Evolutionary conservation across 2,888 invertebrate species (phyloP).

Genomic region (Ditula angustiorana): DNA sequence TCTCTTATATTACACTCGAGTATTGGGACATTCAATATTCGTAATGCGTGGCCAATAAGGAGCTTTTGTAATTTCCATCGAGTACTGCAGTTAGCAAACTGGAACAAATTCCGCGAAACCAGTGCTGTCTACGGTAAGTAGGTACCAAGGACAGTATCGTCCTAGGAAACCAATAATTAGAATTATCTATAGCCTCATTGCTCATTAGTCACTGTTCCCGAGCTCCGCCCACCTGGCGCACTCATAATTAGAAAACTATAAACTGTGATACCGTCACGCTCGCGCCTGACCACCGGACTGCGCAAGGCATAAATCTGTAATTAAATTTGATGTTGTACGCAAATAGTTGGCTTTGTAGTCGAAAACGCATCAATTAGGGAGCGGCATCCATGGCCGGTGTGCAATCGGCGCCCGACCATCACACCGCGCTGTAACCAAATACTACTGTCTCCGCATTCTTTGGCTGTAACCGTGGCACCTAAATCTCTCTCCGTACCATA

Average conservation of each 20-base stretch:
- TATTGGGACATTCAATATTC: neutral
- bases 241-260: constrained; percentile 11
- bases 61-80: too few species aligned
- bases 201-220: constrained; percentile 7
- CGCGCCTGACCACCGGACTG: constrained; percentile 11
- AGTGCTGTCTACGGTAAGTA: too few species aligned
- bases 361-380: constrained; percentile 36
- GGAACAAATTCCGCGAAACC: too few species aligned
- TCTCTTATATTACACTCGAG: constrained; percentile 2
- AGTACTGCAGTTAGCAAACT: too few species aligned
- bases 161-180: neutral
- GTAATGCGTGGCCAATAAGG: constrained; percentile 2
- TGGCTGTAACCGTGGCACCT: too few species aligned
- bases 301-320: constrained; percentile 33
- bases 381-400: constrained; percentile 6
- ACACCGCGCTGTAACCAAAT: constrained; percentile 22
- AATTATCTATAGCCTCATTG: neutral
- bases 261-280: constrained; percentile 12
- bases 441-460: too few species aligned
- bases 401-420: neutral
- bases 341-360: constrained; percentile 36
- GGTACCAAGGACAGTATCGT: too few species aligned
- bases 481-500: too few species aligned
- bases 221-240: constrained; percentile 4
- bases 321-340: constrained; percentile 29